Base-by-base conservation (phyloP, 2,888 invertebrate species). In the Escarpia spicata region DNA sequence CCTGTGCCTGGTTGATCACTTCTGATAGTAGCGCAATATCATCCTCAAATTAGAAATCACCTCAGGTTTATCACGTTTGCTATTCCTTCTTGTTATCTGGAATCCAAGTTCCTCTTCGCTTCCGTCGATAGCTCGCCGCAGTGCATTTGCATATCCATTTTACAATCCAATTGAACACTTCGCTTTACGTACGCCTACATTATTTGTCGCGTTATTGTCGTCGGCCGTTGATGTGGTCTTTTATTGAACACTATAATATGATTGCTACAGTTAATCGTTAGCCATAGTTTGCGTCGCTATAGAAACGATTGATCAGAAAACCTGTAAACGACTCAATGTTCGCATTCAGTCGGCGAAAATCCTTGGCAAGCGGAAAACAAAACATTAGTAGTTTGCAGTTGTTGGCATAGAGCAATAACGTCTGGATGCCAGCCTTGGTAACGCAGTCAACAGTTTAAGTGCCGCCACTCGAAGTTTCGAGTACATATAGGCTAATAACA, bases 261-360 rank as follows among this genome's bases (percentile, higher is more conserved):
- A 75, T 75, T 75, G 75, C 75, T 26, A 75, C 19, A 15, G 75
- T 75, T 75, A 75, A 75, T 75, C 75, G 75, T 75, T 75, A 75
- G 75, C n/a, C 75, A 26, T 75, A 75, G 15, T 75, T 75, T 75
- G n/a, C n/a, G 75, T 75, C 75, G 75, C 26, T 6, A 75, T 75
- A n/a, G 75, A 15, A 75, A 75, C 75, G 75, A 75, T 75, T 75
- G 75, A 75, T 75, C 75, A 75, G 75, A 75, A 75, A 75, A 75
- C 75, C 75, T 75, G 75, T 26, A 75, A 75, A 75, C 26, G 75
- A n/a, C 75, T 75, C 75, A n/a, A 75, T 75, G 75, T 26, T n/a
- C 19, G 19, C 19, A 26, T 75, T 26, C 26, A n/a, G 75, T 6
- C 19, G 19, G 75, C 75, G 6, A 6, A 15, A 26, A 26, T 15